A percentile compares a stretch with the other conserved stretches of the same genome.
These are phyloP conservation scores for Eurytoma californica DNA, from an alignment of 2,888 invertebrate species.

Conservation along the genomic window DNA sequence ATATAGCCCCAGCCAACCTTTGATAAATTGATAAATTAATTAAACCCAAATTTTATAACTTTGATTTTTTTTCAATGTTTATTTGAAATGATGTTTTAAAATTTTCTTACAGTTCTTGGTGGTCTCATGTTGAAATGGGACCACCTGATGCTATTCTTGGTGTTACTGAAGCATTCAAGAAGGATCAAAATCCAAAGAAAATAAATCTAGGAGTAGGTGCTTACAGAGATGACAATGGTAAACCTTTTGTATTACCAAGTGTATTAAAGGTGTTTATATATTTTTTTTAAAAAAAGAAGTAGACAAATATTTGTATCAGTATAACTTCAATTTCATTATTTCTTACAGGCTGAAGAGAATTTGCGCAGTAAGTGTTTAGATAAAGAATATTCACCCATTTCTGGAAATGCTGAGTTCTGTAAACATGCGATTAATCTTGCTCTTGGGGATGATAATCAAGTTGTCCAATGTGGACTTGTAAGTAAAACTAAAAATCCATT, in stretches of 20 bases:
- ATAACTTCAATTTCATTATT: constrained; percentile 18
- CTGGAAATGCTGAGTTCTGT: constrained; percentile 90
- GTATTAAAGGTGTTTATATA: constrained; percentile 81
- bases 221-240: constrained; percentile 97
- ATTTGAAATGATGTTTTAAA: too few relatives aligned
- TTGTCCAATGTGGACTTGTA: constrained; percentile 84
- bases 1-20: too few relatives aligned
- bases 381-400: constrained; percentile 96
- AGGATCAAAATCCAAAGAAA: constrained; percentile 92
- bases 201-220: constrained; percentile 98
- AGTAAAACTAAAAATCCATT: constrained; percentile 71
- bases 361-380: constrained; percentile 84
- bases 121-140: constrained; percentile 94
- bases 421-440: constrained; percentile 90
- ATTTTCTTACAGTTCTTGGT: constrained; percentile 82
- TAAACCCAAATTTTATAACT: too few relatives aligned
- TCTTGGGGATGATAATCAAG: constrained; percentile 86
- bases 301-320: background rate
- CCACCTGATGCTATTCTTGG: constrained; percentile 99
- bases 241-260: constrained; percentile 94
- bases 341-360: constrained; percentile 86
- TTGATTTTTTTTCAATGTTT: too few relatives aligned
- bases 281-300: constrained; percentile 21
- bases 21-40: background rate
- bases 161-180: constrained; percentile 96